phyloP scores from a whole-genome alignment of 2,888 invertebrate genomes.

The Agrochola circellaris region DNA sequence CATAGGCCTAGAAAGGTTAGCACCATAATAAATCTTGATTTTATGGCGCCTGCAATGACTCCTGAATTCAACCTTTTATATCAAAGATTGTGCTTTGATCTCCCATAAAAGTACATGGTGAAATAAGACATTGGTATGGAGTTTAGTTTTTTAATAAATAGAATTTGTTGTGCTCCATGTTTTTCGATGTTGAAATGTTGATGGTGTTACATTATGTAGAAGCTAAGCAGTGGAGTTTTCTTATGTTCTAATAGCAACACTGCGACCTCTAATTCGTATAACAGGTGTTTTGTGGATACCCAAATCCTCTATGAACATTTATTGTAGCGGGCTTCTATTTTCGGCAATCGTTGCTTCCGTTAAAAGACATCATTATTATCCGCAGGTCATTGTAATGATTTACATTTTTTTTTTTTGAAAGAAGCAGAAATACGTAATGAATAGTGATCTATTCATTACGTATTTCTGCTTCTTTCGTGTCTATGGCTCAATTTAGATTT shows the following conservation, averaged over 20 bases:
- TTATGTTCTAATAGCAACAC: no score
- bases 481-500: neutral
- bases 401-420: no score
- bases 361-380: neutral
- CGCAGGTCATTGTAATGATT: neutral
- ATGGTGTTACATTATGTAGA: neutral
- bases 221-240: neutral
- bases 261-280: no score
- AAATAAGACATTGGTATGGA: slow-evolving; percentile 39
- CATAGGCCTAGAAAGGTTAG: slow-evolving; percentile 66
- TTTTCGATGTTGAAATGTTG: neutral
- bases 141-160: slow-evolving; percentile 23
- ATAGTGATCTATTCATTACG: neutral
- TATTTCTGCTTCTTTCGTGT: neutral
- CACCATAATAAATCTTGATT: slow-evolving; percentile 76
- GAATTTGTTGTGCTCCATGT: neutral
- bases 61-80: slow-evolving; percentile 76
- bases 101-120: slow-evolving; percentile 50
- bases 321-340: neutral
- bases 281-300: neutral
- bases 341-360: neutral
- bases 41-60: slow-evolving; percentile 75
- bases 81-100: slow-evolving; percentile 48
- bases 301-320: neutral
- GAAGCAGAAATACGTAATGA: no score